phyloP scores from a whole-genome alignment of 2,797 vertebrate genomes.

The Periparus ater region DNA sequence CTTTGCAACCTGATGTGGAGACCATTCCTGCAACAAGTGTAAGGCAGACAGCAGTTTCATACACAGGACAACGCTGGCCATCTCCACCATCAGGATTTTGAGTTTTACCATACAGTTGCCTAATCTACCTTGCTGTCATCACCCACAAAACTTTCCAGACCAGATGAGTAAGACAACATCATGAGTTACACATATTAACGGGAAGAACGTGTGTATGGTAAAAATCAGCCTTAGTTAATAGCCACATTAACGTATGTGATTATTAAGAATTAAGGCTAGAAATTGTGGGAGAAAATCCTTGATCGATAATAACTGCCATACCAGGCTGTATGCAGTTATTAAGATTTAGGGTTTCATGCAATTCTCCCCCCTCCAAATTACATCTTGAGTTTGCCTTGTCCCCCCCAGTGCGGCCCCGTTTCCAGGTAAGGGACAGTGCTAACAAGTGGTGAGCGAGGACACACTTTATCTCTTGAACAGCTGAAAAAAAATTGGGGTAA shows the following conservation, averaged over 20 bases:
- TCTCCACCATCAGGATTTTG: constrained; percentile 81
- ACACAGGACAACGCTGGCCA: constrained; percentile 75
- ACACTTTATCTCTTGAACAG: constrained; percentile 75
- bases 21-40: constrained; percentile 68
- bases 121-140: constrained; percentile 67
- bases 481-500: constrained; percentile 69
- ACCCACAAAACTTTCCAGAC: constrained; percentile 76
- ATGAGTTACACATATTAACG: constrained; percentile 62
- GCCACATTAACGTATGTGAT: constrained; percentile 86
- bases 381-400: constrained; percentile 38
- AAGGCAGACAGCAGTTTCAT: constrained; percentile 75
- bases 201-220: constrained; percentile 86
- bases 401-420: constrained; percentile 37
- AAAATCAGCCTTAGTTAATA: constrained; percentile 90
- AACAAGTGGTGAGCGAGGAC: constrained; percentile 95
- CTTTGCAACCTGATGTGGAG: constrained; percentile 73
- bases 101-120: constrained; percentile 85
- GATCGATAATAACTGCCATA: constrained; percentile 88
- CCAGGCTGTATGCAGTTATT: constrained; percentile 85
- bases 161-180: constrained; percentile 72
- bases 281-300: constrained; percentile 68
- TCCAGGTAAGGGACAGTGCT: constrained; percentile 79
- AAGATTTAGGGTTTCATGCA: constrained; percentile 89
- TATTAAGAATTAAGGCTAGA: constrained; percentile 85
- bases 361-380: constrained; percentile 59